Evolutionary conservation across 2,888 invertebrate species (phyloP), one percentile per base, ranked within the genome.

Genomic region (Tiliacea citrago): DNA sequence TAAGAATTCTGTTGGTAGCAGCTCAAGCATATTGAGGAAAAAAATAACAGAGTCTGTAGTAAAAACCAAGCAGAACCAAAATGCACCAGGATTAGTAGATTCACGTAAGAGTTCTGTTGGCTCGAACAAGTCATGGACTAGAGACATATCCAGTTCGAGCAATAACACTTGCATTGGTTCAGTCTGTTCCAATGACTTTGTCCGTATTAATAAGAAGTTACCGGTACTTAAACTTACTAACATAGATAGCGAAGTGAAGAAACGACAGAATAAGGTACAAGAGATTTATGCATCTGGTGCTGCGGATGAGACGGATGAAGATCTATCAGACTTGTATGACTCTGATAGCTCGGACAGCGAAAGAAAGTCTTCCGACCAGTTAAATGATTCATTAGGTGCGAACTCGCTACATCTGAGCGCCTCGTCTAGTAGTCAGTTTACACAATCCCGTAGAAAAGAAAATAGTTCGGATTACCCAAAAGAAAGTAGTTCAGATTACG

Each of bases 61-160:
- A 6, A 53, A 61, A 58, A 45, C 16, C 2, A 24, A 35, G 18
- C 39, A n/a, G 57, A 65, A 8, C n/a, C 47, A 63, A 35, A 58
- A 70, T 12, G 29, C 13, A 18, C 71, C 83, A 6, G 62, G 70
- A 0, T 66, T 72, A 9, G 82, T 88, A 7, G 78, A 78, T 1
- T 89, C 91, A 7, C 83, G 92, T 10, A 88, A 89, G 49, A 83
- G 82, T 9, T 93, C 93, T 1, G n/a, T 86, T 10, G 86, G 62
- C 10, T 93, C 94, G 0, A 89, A 91, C 39, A 81, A 91, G 0
- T 95, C 95, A 0, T 96, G 95, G 95, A 94, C 93, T 2, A 93
- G 90, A 82, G 93, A 95, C 63, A 94, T 96, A 73, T 95, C 95
- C 0, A 92, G 90, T 55, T 93, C 95, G 0, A 93, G 93, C 53